phyloP scores from a whole-genome alignment of 1,140 invertebrate genomes.

The Fopius arisanus region DNA sequence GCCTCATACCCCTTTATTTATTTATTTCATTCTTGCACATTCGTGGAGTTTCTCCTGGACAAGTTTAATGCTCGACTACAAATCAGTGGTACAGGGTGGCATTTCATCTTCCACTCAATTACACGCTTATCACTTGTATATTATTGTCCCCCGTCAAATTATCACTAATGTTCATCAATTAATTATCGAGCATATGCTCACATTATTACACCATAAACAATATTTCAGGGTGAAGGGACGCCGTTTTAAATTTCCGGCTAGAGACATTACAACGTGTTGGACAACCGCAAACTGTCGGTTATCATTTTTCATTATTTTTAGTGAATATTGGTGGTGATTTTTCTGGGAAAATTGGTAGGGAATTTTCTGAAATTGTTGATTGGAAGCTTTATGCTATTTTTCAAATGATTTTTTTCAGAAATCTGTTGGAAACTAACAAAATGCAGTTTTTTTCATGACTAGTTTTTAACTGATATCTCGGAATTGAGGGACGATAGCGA shows the following conservation, averaged over 20 bases:
- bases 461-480: too few relatives aligned
- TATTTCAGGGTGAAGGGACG: not conserved
- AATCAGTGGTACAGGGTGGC: not conserved
- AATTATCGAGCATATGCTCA: conserved; percentile 9
- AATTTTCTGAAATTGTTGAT: too few relatives aligned
- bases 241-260: not conserved
- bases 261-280: not conserved
- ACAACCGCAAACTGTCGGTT: not conserved
- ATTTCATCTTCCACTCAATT: conserved; percentile 30
- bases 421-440: too few relatives aligned
- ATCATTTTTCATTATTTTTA: too few relatives aligned
- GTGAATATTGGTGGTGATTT: too few relatives aligned
- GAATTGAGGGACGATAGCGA: too few relatives aligned
- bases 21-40: conserved; percentile 10
- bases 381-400: too few relatives aligned
- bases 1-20: not conserved
- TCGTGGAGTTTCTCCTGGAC: not conserved
- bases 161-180: conserved; percentile 22
- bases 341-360: too few relatives aligned
- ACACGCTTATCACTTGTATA: conserved; percentile 22
- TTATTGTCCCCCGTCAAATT: conserved; percentile 26
- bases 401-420: too few relatives aligned
- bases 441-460: too few relatives aligned
- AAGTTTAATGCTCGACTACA: conserved; percentile 17
- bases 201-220: not conserved